Conservation (phyloP, 2,113 vertebrate species). For the Lipophrys pholis region DNA sequence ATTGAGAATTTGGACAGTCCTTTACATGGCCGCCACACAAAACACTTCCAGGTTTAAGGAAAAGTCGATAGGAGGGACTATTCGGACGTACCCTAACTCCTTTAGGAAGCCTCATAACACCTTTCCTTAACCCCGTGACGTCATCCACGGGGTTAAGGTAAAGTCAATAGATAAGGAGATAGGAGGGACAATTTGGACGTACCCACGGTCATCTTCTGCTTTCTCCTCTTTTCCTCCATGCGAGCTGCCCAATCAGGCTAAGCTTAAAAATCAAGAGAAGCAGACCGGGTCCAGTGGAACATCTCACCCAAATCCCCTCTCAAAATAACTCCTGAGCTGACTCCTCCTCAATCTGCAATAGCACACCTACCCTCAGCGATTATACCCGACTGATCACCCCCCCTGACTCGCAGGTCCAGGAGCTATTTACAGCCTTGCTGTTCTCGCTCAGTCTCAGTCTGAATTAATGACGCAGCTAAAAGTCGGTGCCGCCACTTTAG, state of each 20-base stretch:
- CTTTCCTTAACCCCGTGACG: too few species aligned
- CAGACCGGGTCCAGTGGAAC: slow-evolving; percentile 42
- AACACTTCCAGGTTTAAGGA: too few species aligned
- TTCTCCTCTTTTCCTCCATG: slow-evolving; percentile 54
- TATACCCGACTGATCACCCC: slow-evolving; percentile 39
- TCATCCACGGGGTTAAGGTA: too few species aligned
- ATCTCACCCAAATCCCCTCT: slow-evolving; percentile 29
- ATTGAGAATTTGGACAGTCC: too few species aligned
- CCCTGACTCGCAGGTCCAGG: slow-evolving; percentile 32
- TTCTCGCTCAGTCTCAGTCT: slow-evolving; percentile 11
- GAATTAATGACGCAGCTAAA: too few species aligned
- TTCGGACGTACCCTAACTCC: too few species aligned
- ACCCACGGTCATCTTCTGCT: slow-evolving; percentile 62
- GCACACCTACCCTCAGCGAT: slow-evolving; percentile 7
- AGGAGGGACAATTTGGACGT: too few species aligned
- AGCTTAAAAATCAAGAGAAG: slow-evolving; percentile 47
- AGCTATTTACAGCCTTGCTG: slow-evolving; percentile 45
- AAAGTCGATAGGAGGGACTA: too few species aligned
- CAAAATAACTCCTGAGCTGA: slow-evolving; percentile 27
- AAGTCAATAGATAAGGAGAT: too few species aligned
- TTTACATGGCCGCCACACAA: too few species aligned
- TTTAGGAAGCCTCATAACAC: too few species aligned
- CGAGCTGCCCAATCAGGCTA: slow-evolving; percentile 36
- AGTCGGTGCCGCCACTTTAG: too few species aligned
- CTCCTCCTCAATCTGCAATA: slow-evolving; percentile 29